Base-by-base conservation (phyloP, 2,888 invertebrate species). In the Celastrina argiolus region DNA sequence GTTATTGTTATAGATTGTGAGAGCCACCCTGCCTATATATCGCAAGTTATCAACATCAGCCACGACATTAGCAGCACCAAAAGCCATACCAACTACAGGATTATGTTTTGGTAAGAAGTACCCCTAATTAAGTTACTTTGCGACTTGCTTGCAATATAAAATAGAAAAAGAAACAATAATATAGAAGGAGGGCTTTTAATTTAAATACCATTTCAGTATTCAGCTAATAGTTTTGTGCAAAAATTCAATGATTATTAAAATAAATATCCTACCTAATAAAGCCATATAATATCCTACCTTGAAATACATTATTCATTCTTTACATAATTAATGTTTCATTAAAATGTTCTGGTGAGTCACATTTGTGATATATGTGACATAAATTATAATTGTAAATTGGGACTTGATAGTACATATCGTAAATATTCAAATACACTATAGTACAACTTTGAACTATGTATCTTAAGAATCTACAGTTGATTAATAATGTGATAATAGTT, bases 71-170 rank as follows among this genome's bases (percentile, higher is more conserved):
- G 74, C 87, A 8, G 80, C 82, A 22, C 76, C 81, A n/a, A 88
- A 84, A 70, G 81, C 87, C 0, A 83, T 88, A 26, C 87, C 87
- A 1, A 70, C 81, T 4, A 87, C 88, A 66, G 90, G 90, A 66
- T 75, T 85, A 58, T 87, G 87, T 67, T 90, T 90, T 78, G 90
- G 90, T 90, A 77, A 73, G 74, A 69, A 66, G 6, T 28, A 36
- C 56, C 39, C 26, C 6, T 41, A 61, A 36, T 7, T 7, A 7
- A 6, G 5, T 10, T 10, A 12, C 4, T 22, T 22, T 22, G 51
- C 51, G 51, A 51, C 1, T 18, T 51, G 8, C 2, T 42, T 6
- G n/a, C n/a, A 41, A 6, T n/a, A 3, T n/a, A n/a, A n/a, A 1
- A n/a, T 41, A n/a, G 41, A 1, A 41, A 41, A 41, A 14, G 14